Conservation (phyloP, 1,140 invertebrate genomes). For the Drosophila parabipectinata region DNA sequence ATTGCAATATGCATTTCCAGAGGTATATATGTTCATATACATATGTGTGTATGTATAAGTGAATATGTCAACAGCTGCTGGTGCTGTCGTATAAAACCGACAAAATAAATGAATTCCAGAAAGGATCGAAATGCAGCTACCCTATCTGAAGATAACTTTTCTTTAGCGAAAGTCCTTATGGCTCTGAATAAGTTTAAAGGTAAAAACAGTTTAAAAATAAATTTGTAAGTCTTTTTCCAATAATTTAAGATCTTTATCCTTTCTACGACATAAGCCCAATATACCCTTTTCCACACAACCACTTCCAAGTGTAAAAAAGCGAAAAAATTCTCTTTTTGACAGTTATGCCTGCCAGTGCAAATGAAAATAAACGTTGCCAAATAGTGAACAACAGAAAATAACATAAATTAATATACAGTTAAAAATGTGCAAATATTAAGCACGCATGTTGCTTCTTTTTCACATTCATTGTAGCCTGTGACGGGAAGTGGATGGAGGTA, state of each 20-base stretch:
- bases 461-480: slow-evolving; percentile 1
- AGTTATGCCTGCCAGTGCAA: slow-evolving; percentile 16
- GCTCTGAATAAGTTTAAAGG: too few relatives aligned
- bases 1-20: background rate
- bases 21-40: background rate
- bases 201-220: too few relatives aligned
- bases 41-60: background rate
- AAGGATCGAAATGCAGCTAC: background rate
- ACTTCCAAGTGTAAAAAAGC: background rate
- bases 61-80: slow-evolving; percentile 1
- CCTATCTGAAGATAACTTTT: too few relatives aligned
- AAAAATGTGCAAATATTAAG: slow-evolving; percentile 73
- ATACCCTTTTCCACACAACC: background rate
- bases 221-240: too few relatives aligned
- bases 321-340: slow-evolving; percentile 22
- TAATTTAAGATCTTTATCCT: too few relatives aligned
- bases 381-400: slow-evolving; percentile 47
- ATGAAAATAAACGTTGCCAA: slow-evolving; percentile 18
- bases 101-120: background rate
- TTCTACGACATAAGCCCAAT: background rate
- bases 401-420: slow-evolving; percentile 79
- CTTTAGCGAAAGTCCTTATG: background rate
- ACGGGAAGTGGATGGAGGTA: background rate
- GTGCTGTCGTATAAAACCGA: slow-evolving; percentile 1
- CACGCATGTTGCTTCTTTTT: slow-evolving; percentile 38